These are phyloP conservation scores for Catagonus wagneri DNA, from an alignment of 2,113 vertebrate species.

Conservation along the genomic window DNA sequence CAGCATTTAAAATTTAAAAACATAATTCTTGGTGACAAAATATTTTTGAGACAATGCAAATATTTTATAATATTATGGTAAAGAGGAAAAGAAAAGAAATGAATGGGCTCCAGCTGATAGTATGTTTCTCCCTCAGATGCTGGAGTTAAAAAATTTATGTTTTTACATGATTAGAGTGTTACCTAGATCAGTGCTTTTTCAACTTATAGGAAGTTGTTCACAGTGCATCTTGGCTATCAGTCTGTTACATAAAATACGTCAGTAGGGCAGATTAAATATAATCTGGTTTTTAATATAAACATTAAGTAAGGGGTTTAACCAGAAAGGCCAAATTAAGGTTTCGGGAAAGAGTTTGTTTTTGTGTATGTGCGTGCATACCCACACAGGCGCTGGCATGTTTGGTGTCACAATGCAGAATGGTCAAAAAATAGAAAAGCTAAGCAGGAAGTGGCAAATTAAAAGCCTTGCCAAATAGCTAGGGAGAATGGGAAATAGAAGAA, in stretches of 20 bases:
- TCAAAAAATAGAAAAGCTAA: background rate
- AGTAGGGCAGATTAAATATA: background rate
- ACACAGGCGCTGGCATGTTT: background rate
- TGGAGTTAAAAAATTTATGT: background rate
- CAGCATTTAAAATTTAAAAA: conserved; percentile 17
- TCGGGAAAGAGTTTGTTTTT: background rate
- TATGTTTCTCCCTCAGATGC: background rate
- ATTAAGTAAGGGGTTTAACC: background rate
- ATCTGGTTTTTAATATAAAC: background rate
- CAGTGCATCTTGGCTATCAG: background rate
- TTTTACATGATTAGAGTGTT: background rate
- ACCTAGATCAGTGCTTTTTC: background rate
- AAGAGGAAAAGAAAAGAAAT: background rate
- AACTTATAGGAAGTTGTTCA: background rate
- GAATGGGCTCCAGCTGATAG: background rate
- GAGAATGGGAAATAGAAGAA: background rate
- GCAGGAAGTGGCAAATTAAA: background rate
- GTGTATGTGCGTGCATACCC: background rate
- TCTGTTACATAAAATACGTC: background rate
- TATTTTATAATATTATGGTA: background rate
- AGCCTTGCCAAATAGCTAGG: background rate
- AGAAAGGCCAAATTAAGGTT: background rate
- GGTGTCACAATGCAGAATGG: background rate
- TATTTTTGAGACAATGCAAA: background rate
- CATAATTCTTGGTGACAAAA: background rate